phyloP scores from a whole-genome alignment of 2,888 invertebrate species.

The Rugalucina vietnamica region DNA sequence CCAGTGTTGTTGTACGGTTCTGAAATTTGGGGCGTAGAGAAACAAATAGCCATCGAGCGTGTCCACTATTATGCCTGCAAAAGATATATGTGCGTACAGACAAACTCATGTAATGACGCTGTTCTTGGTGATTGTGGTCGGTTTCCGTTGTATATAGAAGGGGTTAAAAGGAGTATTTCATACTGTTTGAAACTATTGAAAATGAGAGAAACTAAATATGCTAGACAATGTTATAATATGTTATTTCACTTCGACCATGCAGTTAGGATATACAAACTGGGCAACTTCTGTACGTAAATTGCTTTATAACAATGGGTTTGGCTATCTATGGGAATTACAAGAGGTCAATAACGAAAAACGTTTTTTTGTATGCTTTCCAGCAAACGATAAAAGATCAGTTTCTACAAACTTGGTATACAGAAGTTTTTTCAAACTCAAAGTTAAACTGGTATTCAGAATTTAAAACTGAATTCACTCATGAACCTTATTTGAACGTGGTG shows the following conservation, averaged over 20 bases:
- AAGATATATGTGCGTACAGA: neutral
- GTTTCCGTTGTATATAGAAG: neutral
- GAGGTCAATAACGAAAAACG: neutral
- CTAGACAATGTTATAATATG: conserved; percentile 2
- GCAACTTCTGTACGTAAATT: neutral
- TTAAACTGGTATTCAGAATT: neutral
- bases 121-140: conserved; percentile 23
- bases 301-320: neutral
- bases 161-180: neutral
- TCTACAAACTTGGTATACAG: neutral
- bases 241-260: neutral
- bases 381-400: neutral
- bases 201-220: neutral
- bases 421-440: neutral
- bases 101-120: neutral
- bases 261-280: neutral
- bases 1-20: neutral
- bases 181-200: conserved; percentile 19
- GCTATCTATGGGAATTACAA: neutral
- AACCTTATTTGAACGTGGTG: neutral
- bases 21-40: neutral
- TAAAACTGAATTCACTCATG: neutral
- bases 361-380: neutral
- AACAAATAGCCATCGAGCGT: neutral
- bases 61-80: neutral